Evolutionary conservation across 1,140 invertebrate species (phyloP), one percentile per base, ranked within the genome.

Genomic region (Prorops nasuta): DNA sequence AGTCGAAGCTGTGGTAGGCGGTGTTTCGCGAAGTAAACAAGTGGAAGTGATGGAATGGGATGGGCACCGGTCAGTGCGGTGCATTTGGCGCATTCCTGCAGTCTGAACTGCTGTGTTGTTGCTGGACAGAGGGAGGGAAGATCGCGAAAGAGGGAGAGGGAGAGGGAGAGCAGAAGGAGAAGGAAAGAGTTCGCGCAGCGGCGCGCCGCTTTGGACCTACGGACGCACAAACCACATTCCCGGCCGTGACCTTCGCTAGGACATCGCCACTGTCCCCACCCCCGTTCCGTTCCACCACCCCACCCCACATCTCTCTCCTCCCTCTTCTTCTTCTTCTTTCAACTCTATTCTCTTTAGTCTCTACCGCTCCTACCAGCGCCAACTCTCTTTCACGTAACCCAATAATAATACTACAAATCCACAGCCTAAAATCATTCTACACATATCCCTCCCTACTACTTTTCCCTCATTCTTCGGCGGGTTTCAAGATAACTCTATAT

Each of bases 171-270:
- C 22, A 48, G n/a, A 40, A 15, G 2, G 19, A 54, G 22, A n/a
- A 20, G 21, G 45, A 51, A 37, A 47, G 47, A 46, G 40, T 45
- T 39, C 18, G 42, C 32, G 20, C 57, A 56, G 43, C 56, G 59
- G 60, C 60, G 63, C 66, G 63, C 64, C 54, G 63, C 66, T 71
- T 72, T 71, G 66, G 68, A 66, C 64, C 70, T 67, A 69, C 66
- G 62, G 65, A 66, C 67, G 63, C 65, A n/a, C n/a, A 63, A 76
- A 75, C 72, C 70, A 67, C 76, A 77, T 76, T 78, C 74, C 70
- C 73, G 76, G 55, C 76, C 76, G 73, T 77, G 76, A 78, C 76
- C 76, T 78, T 78, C 76, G 76, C 74, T 76, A 77, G 74, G 76
- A 77, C 76, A 78, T 78, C 74, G 73, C 70, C 76, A 74, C 75